Base-by-base conservation (phyloP, 37 sponge, comb jelly and placozoan species). In the Agelas oroides region DNA sequence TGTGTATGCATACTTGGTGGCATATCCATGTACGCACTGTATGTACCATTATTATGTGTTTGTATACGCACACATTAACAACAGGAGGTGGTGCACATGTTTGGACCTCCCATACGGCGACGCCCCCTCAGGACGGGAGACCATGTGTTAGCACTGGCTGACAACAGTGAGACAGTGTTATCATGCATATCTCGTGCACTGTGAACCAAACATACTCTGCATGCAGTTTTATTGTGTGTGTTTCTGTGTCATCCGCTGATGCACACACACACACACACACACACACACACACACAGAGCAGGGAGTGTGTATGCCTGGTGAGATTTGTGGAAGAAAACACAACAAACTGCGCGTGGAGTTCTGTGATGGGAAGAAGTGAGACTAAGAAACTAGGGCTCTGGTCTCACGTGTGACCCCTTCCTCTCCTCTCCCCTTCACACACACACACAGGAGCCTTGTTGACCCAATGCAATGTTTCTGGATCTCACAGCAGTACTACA, bases 101-200 rank as follows among this genome's bases (percentile, higher is more conserved):
- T 83, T 86, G 89, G 92, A 18, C 64, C 70, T 37, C 65, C 71
- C 67, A 91, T 81, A 17, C 80, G 62, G 46, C 64, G 75, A 17
- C 53, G 62, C 23, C 38, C 66, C 23, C 69, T 86, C 25, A 59
- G 75, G 32, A 70, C 62, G n/a, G 89, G 82, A 6, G 92, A 94
- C 28, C 54, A 85, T 71, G 89, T 91, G 1, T 27, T 94, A 36
- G 95, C 95, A 52, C 74, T 84, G 27, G 81, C 87, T 46, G 35
- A 54, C 6, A 75, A 80, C 39, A 24, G 87, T 86, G 65, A 66
- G 70, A n/a, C n/a, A n/a, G 56, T 0, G 11, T 0, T 77, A 2
- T 5, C 34, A 54, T 73, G 28, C 71, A 70, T 35, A 14, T 59
- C 5, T 30, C 19, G 2, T 59, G 21, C 35, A 56, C 60, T 1